Evolutionary conservation across 2,797 vertebrate genomes (phyloP).

Genomic region (Periophthalmus magnuspinnatus): DNA sequence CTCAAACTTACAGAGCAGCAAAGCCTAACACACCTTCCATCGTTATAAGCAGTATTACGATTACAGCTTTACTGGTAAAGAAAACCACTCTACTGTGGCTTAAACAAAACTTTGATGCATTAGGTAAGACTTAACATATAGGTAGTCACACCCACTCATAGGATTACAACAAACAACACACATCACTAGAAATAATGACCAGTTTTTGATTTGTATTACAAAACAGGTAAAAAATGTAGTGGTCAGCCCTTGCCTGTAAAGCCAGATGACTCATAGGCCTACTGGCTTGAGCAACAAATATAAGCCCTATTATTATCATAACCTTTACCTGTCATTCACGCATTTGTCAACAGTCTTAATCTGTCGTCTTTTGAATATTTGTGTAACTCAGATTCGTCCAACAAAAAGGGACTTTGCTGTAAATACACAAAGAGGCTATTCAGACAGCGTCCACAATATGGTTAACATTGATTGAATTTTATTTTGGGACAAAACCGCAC

Average conservation of each 20-base stretch:
- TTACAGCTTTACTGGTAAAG: background rate
- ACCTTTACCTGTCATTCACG: background rate
- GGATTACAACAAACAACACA: background rate
- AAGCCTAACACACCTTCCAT: constrained; percentile 7
- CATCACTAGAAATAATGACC: background rate
- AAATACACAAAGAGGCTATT: background rate
- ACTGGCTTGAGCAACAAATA: background rate
- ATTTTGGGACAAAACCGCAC: background rate
- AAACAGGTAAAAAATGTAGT: constrained; percentile 1
- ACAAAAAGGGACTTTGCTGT: background rate
- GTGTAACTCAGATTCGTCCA: background rate
- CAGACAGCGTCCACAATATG: background rate
- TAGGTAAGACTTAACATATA: background rate
- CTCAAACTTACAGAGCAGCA: constrained; percentile 21
- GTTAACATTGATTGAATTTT: background rate
- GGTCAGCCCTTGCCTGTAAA: background rate
- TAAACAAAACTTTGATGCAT: background rate
- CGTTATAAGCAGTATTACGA: background rate
- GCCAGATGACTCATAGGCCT: background rate
- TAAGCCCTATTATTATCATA: background rate
- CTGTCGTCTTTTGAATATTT: background rate
- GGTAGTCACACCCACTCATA: background rate
- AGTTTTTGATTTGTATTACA: background rate
- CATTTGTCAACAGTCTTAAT: background rate
- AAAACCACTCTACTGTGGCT: background rate